Evolutionary conservation across 2,888 invertebrate genomes (phyloP).

Genomic region (Polyommatus iphigenia): DNA sequence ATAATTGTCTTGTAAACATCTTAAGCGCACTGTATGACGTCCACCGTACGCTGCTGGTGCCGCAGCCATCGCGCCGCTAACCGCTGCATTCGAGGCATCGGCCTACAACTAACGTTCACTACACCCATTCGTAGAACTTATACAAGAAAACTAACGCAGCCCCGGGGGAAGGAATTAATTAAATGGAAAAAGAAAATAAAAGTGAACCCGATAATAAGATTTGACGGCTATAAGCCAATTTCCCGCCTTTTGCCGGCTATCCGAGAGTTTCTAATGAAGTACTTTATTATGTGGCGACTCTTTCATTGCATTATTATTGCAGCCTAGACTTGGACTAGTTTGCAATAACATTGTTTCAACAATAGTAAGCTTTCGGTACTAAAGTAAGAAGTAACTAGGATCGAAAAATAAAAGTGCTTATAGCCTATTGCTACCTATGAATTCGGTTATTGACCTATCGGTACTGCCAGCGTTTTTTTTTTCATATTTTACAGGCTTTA

Average conservation of each 20-base stretch:
- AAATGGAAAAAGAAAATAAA: constrained; percentile 40
- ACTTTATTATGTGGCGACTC: constrained; percentile 27
- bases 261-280: constrained; percentile 32
- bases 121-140: constrained; percentile 17
- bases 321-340: neutral
- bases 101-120: neutral
- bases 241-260: constrained; percentile 30
- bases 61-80: too few relatives aligned
- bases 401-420: too few relatives aligned
- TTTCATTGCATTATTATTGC: constrained; percentile 1
- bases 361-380: neutral
- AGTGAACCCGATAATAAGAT: constrained; percentile 36
- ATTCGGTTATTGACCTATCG: too few relatives aligned
- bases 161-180: constrained; percentile 36
- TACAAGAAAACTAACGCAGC: constrained; percentile 30
- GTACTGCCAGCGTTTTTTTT: too few relatives aligned
- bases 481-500: too few relatives aligned
- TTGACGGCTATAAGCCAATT: constrained; percentile 39
- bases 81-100: too few relatives aligned
- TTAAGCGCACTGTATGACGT: too few relatives aligned
- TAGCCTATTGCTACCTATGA: too few relatives aligned
- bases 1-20: too few relatives aligned
- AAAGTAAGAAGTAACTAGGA: too few relatives aligned
- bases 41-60: too few relatives aligned
- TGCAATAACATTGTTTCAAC: neutral